Evolutionary conservation across 2,888 invertebrate species (phyloP), one percentile per base, ranked within the genome.

Genomic region (Pteria penguin): DNA sequence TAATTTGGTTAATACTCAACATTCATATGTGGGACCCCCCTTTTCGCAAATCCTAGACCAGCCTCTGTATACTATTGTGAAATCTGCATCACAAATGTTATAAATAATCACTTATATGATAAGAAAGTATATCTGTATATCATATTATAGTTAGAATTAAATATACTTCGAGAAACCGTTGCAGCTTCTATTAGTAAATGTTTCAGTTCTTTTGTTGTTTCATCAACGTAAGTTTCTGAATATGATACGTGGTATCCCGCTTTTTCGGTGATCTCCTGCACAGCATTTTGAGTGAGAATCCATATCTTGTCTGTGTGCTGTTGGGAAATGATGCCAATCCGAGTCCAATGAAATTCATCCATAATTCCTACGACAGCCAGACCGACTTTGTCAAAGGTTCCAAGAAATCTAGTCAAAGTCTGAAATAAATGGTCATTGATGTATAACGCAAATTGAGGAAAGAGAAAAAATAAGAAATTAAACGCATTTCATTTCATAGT

Each of bases 381-480:
- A 14, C 84, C 85, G n/a, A 83, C 84, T 79, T 83, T 84, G 58
- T 84, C 83, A 72, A 85, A 85, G 3, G 84, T 78, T 14, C 82
- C 85, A 3, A 85, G 78, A 52, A 85, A 78, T 26, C 85, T 61
- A 2, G 85, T 82, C 63, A 85, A 57, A 2, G 85, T 85, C 85
- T 85, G 78, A 14, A 75, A 77, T 24, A 8, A n/a, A 45, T 45
- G n/a, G n/a, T n/a, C n/a, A n/a, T n/a, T n/a, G n/a, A n/a, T n/a
- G n/a, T n/a, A n/a, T n/a, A n/a, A n/a, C n/a, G n/a, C n/a, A n/a
- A n/a, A n/a, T n/a, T n/a, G n/a, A n/a, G n/a, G n/a, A n/a, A n/a
- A n/a, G n/a, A n/a, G n/a, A n/a, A n/a, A n/a, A n/a, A n/a, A n/a
- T n/a, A n/a, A n/a, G n/a, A n/a, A n/a, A n/a, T n/a, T n/a, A n/a